These are phyloP conservation scores for Antechinus stuartii DNA, from an alignment of 2,113 vertebrate genomes.

Conservation along the genomic window DNA sequence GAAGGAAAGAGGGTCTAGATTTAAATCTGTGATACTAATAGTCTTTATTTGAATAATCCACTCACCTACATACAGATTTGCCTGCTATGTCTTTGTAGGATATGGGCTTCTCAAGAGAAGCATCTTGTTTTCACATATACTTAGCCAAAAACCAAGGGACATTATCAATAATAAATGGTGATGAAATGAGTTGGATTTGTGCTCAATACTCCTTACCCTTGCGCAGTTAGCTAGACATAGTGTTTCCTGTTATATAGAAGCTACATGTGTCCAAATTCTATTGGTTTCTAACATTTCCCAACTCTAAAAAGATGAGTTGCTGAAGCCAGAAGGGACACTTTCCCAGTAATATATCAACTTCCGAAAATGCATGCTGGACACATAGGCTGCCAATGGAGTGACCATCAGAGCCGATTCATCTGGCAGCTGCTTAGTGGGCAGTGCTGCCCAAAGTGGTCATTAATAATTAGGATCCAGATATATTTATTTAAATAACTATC, in stretches of 20 bases:
- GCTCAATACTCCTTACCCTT: background rate
- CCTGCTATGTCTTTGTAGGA: background rate
- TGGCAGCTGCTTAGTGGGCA: slow-evolving; percentile 56
- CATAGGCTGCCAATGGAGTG: slow-evolving; percentile 66
- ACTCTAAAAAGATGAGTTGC: background rate
- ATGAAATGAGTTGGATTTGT: background rate
- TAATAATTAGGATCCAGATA: slow-evolving; percentile 55
- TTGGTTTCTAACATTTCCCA: background rate
- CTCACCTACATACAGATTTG: background rate
- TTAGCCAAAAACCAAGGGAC: background rate
- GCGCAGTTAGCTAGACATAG: background rate
- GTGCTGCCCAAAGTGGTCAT: slow-evolving; percentile 48
- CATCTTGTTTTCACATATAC: background rate
- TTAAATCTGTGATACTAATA: background rate
- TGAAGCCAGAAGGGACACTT: background rate
- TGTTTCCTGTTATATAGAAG: background rate
- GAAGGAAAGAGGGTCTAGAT: background rate
- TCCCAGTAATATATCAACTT: background rate
- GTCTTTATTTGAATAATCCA: background rate
- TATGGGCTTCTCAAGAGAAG: background rate
- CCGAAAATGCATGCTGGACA: slow-evolving; percentile 41
- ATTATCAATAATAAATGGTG: background rate
- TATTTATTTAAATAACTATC: slow-evolving; percentile 47
- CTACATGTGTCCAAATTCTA: background rate
- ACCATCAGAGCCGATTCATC: slow-evolving; percentile 64